A percentile compares a stretch with the other conserved stretches of the same genome.
These are phyloP conservation scores for Phytoseiulus persimilis DNA, from an alignment of 2,888 invertebrate species.

Conservation along the genomic window DNA sequence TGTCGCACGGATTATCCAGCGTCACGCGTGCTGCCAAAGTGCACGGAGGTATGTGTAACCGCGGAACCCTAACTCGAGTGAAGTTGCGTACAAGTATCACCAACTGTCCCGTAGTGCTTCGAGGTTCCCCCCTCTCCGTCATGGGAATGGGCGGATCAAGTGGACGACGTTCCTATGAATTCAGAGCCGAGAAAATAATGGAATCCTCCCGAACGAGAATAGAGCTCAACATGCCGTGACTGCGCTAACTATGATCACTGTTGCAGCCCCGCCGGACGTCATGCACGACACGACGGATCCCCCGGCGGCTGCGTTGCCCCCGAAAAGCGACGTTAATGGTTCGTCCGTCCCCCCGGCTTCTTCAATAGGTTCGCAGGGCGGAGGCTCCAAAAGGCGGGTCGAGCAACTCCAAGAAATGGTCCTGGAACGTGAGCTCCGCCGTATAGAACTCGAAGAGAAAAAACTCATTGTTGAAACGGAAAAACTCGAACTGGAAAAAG, in stretches of 20 bases:
- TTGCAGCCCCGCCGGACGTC: conserved; percentile 35
- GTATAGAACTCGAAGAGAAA: conserved; percentile 33
- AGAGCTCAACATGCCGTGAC: too few species aligned
- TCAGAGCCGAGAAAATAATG: too few species aligned
- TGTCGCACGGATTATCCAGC: conserved; percentile 30
- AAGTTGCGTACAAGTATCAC: background rate
- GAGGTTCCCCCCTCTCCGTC: too few species aligned
- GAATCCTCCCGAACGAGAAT: too few species aligned
- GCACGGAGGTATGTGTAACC: conserved; percentile 26
- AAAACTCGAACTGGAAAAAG: conserved; percentile 33
- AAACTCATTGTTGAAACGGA: conserved; percentile 36
- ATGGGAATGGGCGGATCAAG: too few species aligned
- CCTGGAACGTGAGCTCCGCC: conserved; percentile 14
- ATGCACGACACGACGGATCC: conserved; percentile 34
- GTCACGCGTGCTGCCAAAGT: conserved; percentile 34
- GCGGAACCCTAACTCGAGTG: background rate
- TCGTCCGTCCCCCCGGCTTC: conserved; percentile 28
- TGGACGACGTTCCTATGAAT: too few species aligned
- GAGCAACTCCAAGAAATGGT: conserved; percentile 36
- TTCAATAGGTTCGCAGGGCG: conserved; percentile 16
- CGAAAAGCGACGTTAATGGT: conserved; percentile 23
- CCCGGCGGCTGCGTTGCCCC: conserved; percentile 17
- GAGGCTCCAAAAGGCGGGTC: conserved; percentile 17
- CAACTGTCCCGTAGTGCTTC: background rate
- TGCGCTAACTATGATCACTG: background rate